These are phyloP conservation scores for Pteropus rufus DNA, from an alignment of 2,797 vertebrate species.

Conservation along the genomic window DNA sequence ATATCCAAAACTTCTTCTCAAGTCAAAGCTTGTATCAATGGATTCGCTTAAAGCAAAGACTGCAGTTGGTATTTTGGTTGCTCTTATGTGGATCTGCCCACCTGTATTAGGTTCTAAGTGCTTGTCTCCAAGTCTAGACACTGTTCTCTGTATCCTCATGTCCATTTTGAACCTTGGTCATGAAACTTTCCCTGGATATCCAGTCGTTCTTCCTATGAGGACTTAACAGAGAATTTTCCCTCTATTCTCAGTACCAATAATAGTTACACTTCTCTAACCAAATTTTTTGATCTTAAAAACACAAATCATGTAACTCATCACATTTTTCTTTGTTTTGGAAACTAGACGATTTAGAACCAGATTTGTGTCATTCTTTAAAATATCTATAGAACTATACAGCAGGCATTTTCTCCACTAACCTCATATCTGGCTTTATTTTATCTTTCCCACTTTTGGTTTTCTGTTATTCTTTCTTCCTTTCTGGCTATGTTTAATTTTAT, in stretches of 20 bases:
- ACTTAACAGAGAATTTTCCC: background rate
- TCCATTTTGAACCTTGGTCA: background rate
- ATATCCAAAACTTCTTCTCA: background rate
- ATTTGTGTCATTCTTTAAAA: background rate
- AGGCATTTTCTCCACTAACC: background rate
- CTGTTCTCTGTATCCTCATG: background rate
- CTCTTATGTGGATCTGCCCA: accelerated
- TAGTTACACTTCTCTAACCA: background rate
- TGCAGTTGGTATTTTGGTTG: accelerated
- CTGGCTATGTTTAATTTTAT: background rate
- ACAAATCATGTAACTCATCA: background rate
- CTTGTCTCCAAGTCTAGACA: background rate
- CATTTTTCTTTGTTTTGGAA: background rate
- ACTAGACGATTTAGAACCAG: background rate
- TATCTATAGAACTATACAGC: background rate
- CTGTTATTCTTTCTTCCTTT: background rate
- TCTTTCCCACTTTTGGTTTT: background rate
- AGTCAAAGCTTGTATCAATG: background rate
- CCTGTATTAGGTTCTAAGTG: background rate
- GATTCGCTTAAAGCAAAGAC: background rate
- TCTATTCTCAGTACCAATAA: background rate
- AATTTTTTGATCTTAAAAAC: background rate
- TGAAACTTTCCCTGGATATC: background rate
- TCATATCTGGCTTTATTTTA: background rate
- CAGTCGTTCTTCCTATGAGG: background rate